A percentile compares a stretch with the other conserved stretches of the same genome.
Evolutionary conservation across 2,888 invertebrate genomes (phyloP).

Genomic region (Habrosyne pyritoides): DNA sequence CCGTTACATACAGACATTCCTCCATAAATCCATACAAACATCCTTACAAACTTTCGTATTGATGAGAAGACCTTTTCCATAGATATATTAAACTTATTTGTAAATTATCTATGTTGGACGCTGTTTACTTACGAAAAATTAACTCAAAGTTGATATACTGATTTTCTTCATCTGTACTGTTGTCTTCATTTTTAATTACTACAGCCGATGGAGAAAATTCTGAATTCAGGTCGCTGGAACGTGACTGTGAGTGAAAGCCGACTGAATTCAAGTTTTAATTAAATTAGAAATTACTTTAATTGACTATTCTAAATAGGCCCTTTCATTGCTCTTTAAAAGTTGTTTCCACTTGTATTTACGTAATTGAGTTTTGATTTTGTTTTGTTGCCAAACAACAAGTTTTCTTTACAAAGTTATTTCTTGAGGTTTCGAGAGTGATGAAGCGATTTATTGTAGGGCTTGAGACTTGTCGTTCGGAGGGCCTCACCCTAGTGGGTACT

Average conservation of each 20-base stretch:
- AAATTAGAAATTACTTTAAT: slow-evolving; percentile 37
- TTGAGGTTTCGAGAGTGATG: background rate
- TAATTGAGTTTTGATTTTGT: slow-evolving; percentile 8
- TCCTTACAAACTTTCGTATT: too few relatives aligned
- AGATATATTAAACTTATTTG: too few relatives aligned
- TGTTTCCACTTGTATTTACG: slow-evolving; percentile 20
- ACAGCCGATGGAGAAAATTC: background rate
- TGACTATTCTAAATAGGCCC: slow-evolving; percentile 27
- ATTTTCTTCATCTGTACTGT: background rate
- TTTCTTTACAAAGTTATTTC: background rate
- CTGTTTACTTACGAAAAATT: background rate
- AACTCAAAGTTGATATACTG: background rate
- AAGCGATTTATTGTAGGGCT: background rate
- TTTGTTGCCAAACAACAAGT: background rate
- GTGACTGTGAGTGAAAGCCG: slow-evolving; percentile 1
- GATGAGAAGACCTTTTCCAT: too few relatives aligned
- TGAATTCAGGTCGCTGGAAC: slow-evolving; percentile 3
- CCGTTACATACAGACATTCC: too few relatives aligned
- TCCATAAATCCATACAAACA: too few relatives aligned
- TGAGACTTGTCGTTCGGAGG: too few relatives aligned
- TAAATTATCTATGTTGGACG: too few relatives aligned
- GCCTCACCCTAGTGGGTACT: too few relatives aligned
- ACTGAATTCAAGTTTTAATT: slow-evolving; percentile 34
- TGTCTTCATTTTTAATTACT: background rate
- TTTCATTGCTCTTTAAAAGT: slow-evolving; percentile 22